Base-by-base conservation (phyloP, 2,113 vertebrate species). In the Pao palembangensis region DNA sequence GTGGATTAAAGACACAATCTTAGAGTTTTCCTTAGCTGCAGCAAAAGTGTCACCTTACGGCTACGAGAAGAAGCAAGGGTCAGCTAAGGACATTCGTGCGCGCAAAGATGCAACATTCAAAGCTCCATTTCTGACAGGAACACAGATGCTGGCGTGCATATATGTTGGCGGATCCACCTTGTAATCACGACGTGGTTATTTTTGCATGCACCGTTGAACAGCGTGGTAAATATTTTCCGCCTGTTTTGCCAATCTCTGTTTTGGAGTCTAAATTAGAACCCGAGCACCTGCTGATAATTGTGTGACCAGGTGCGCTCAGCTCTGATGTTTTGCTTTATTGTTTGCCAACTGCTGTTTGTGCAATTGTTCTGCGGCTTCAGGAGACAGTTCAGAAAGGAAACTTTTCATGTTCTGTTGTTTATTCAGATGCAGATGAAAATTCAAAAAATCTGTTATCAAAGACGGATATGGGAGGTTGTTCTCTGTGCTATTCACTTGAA, bases 221-320 rank as follows among this genome's bases (percentile, higher is more conserved):
- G 50, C 17, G 34, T 19, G 74, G 34, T 61, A 71, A 56, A 19
- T 60, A n/a, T 77, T 56, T 52, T 8, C 28, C 13, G 18, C 15
- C 25, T 47, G 23, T 50, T 62, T 57, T 31, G 46, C 47, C 25
- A 0, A 48, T 51, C 47, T 49, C 38, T 69, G 20, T 73, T 28
- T 17, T 13, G 43, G 58, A 20, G 47, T 15, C 28, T 44, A 72
- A 63, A 75, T 65, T 78, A 75, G 50, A 80, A 57, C 51, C 55
- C 28, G 58, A 2, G n/a, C 60, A 76, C 62, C 75, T 76, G 75
- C 72, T 69, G 63, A 53, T 68, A 78, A 66, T 71, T 60, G 60
- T 55, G 31, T 38, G 42, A 66, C 52, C 61, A 75, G 67, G 55
- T 68, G 51, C 60, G 68, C 49, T 46, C 60, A 60, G 25, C 55